These are phyloP conservation scores for Acrocephalus arundinaceus DNA, from an alignment of 2,113 vertebrate species.

Conservation along the genomic window DNA sequence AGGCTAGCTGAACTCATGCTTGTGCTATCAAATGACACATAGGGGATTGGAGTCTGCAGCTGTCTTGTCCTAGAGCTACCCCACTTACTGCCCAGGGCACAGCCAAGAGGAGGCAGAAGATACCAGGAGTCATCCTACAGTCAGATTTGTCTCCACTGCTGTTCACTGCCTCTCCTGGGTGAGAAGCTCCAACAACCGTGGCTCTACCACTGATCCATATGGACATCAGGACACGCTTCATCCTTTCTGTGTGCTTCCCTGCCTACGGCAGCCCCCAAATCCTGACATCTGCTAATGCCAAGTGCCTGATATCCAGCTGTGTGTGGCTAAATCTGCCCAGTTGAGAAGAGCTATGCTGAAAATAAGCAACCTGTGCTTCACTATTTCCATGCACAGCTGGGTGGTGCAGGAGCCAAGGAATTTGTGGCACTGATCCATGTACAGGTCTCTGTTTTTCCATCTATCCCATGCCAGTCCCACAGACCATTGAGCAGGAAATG, in stretches of 20 bases:
- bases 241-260: background rate
- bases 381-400: background rate
- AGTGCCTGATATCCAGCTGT: background rate
- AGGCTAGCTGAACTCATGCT: background rate
- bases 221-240: background rate
- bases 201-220: background rate
- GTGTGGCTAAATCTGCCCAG: background rate
- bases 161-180: background rate
- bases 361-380: background rate
- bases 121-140: background rate
- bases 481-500: fast-evolving
- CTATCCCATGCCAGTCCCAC: background rate
- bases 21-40: background rate
- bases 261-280: background rate
- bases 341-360: background rate
- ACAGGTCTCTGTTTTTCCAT: background rate
- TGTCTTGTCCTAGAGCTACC: background rate
- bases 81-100: background rate
- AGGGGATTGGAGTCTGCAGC: background rate
- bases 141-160: background rate
- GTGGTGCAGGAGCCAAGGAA: background rate
- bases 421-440: background rate
- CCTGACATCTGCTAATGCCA: background rate
- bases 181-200: background rate
- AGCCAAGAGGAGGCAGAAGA: background rate